These are phyloP conservation scores for Sesia bembeciformis DNA, from an alignment of 2,888 invertebrate genomes.

Conservation along the genomic window DNA sequence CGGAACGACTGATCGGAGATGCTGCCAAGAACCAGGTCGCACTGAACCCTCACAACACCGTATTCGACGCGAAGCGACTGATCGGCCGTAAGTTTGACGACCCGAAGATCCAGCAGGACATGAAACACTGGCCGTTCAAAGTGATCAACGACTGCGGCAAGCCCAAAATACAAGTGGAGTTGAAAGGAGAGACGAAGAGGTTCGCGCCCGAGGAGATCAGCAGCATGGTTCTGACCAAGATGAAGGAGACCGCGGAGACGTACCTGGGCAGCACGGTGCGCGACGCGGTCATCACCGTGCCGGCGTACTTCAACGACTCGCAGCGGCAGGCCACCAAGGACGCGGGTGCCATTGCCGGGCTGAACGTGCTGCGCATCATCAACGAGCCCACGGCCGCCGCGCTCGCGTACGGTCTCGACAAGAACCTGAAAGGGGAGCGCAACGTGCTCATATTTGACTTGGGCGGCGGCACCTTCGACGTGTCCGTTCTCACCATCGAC, in stretches of 20 bases:
- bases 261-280: slow-evolving; percentile 76
- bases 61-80: slow-evolving; percentile 81
- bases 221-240: slow-evolving; percentile 81
- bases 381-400: slow-evolving; percentile 94
- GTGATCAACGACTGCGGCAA: slow-evolving; percentile 71
- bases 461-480: slow-evolving; percentile 77
- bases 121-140: slow-evolving; percentile 83
- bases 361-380: slow-evolving; percentile 82
- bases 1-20: slow-evolving; percentile 71
- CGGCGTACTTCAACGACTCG: slow-evolving; percentile 80
- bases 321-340: slow-evolving; percentile 81
- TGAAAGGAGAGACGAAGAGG: slow-evolving; percentile 65
- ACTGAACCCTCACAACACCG: slow-evolving; percentile 79
- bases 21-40: slow-evolving; percentile 75
- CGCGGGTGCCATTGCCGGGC: slow-evolving; percentile 77
- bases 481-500: slow-evolving; percentile 83
- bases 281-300: slow-evolving; percentile 81
- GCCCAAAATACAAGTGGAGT: slow-evolving; percentile 73
- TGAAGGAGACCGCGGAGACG: slow-evolving; percentile 79
- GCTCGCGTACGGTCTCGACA: slow-evolving; percentile 95
- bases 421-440: slow-evolving; percentile 80
- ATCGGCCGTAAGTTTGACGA: slow-evolving; percentile 80
- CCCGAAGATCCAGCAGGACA: slow-evolving; percentile 77
- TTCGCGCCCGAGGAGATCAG: slow-evolving; percentile 76
- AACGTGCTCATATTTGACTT: slow-evolving; percentile 37